Base-by-base conservation (phyloP, 2,797 vertebrate species). In the Calcarius lapponicus region DNA sequence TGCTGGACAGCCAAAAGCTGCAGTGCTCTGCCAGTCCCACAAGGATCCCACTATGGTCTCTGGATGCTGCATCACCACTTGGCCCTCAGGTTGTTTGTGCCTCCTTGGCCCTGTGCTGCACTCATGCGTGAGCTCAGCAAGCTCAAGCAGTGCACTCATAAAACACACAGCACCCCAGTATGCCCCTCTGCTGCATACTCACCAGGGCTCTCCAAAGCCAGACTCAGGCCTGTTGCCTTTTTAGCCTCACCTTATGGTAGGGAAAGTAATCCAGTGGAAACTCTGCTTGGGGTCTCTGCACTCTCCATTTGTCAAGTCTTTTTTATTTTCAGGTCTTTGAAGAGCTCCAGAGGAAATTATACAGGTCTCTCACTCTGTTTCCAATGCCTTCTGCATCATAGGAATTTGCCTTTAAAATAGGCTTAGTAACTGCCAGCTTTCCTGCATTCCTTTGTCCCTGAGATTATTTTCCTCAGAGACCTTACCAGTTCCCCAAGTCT, bases 391-490 rank as follows among this genome's bases (percentile, higher is more conserved):
- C 86, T 96, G 47, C 92, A 92, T 92, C 79, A 96, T 91, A 93
- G 54, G 53, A 94, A 96, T 96, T 97, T 96, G 92, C 92, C 94
- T 97, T 96, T 96, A 95, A 95, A 96, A 95, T 32, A 83, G 72
- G 20, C 31, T 78, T 78, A 82, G 74, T 71, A 87, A 91, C 57
- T 91, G 91, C 96, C 93, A 95, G 94, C 12, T 95, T 91, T 94
- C 92, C 91, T 82, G 69, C 92, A 92, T 96, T 97, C 93, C 84
- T 96, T 93, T 94, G 88, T 89, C 32, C 86, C 31, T 88, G 67
- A 96, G 84, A 89, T 83, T 88, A 90, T 90, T 92, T 91, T 94
- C 91, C 81, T 96, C 38, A 89, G 88, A 96, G 78, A 95, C 78
- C 54, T 96, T 96, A 96, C 91, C 94, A 92, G 88, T 96, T 97